Evolutionary conservation across 2,113 vertebrate genomes (phyloP), one percentile per base, ranked within the genome.

Genomic region (Cyprinodon variegatus): DNA sequence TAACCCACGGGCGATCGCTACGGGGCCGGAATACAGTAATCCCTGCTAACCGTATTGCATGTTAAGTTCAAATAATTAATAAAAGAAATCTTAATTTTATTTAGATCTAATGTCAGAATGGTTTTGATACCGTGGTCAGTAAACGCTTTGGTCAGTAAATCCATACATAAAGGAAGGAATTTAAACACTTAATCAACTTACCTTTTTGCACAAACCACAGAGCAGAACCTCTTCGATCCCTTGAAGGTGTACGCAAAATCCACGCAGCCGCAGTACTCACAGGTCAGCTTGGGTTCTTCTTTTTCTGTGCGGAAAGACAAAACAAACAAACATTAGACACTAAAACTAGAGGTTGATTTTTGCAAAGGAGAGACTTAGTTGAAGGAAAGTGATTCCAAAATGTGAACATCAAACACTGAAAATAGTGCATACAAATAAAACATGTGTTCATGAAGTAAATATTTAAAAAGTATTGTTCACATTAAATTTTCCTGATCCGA

Each of bases 181-280:
- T 11, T 46, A 17, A 72, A 39, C 38, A 3, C 3, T 45, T 46
- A 69, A 9, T 17, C 29, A 29, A 65, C 80, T 79, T 83, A 94
- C 98, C 97, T 96, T 86, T 99, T 99, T 13, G 98, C 97, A 81
- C 98, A 99, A 3, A 97, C 97, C 95, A 97, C 95, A 11, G 98
- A 99, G 78, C 98, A 99, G 90, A 99, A 99, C 40, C 97, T 94
- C 86, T 99, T 99, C 0, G 98, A 97, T 79, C 97, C 95, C 91
- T 98, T 98, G 93, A 99, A 99, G 37, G 97, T 98, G 92, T 96
- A 97, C 22, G 97, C 97, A 22, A 98, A 97, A 91, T 98, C 97
- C 2, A 98, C 96, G 85, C 96, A 96, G 71, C 98, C 97, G 1
- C 98, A 99, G 87, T 98, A 96, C 80, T 99, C 98, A 65, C 98